phyloP scores from a whole-genome alignment of 2,797 vertebrate species.

The Syndactyla subalaris region DNA sequence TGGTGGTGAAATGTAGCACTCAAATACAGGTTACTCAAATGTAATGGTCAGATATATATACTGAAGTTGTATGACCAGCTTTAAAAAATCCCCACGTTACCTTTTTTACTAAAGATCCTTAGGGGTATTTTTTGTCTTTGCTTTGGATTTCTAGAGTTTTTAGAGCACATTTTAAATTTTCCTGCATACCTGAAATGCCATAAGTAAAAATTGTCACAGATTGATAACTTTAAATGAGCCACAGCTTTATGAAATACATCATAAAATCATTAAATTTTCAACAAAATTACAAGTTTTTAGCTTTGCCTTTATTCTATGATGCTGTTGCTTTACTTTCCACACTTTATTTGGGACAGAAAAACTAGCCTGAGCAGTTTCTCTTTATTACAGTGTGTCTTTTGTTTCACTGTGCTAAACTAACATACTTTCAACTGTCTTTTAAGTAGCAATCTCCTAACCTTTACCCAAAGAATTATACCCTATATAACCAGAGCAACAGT shows the following conservation, averaged over 20 bases:
- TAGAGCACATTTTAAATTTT: not conserved
- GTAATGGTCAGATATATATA: not conserved
- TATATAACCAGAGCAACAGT: not conserved
- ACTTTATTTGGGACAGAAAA: not conserved
- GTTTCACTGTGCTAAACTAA: not conserved
- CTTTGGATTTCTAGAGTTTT: not conserved
- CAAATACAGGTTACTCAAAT: not conserved
- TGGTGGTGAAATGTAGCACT: slow-evolving; percentile 13
- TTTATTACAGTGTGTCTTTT: not conserved
- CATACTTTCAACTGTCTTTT: not conserved
- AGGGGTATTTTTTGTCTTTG: not conserved
- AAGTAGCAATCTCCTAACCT: not conserved
- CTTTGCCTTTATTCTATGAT: not conserved
- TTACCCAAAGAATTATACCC: not conserved
- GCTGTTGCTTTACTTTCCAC: not conserved
- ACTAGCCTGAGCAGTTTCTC: not conserved
- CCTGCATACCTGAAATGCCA: not conserved
- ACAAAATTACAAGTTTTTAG: not conserved
- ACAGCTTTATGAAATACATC: not conserved
- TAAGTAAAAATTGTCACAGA: not conserved
- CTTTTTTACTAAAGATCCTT: not conserved
- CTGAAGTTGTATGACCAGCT: not conserved
- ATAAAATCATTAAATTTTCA: not conserved
- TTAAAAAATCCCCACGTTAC: not conserved
- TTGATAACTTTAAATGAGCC: not conserved